phyloP scores from a whole-genome alignment of 1,140 invertebrate species.

The Lasaia peninsularis region DNA sequence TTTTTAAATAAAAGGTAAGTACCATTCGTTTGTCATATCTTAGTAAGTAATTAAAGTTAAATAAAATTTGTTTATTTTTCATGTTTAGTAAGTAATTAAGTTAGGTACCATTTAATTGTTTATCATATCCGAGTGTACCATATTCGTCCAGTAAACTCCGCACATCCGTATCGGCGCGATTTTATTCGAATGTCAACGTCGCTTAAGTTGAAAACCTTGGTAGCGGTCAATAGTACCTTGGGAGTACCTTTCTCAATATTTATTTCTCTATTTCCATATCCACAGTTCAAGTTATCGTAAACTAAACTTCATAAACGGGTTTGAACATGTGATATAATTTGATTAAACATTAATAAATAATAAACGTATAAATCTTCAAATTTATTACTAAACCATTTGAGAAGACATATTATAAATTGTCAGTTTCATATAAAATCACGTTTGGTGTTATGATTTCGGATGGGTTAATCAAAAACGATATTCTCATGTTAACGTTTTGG shows the following conservation, averaged over 20 bases:
- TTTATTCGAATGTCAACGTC: constrained; percentile 48
- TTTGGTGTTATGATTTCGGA: no score
- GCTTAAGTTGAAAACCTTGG: constrained; percentile 47
- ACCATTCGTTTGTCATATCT: neutral
- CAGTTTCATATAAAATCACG: no score
- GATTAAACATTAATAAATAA: neutral
- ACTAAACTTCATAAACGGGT: neutral
- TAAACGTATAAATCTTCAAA: no score
- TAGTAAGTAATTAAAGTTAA: no score
- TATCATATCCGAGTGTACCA: constrained; percentile 13
- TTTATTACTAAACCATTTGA: no score
- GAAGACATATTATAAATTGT: no score
- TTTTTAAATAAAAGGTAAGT: no score
- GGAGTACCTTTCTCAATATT: constrained; percentile 41
- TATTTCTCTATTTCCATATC: neutral
- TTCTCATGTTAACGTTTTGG: no score
- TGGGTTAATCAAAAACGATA: no score
- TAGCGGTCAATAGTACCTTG: constrained; percentile 40
- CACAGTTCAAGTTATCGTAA: neutral
- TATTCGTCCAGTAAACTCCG: constrained; percentile 23
- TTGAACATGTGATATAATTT: neutral
- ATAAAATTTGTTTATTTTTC: no score
- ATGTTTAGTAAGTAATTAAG: no score
- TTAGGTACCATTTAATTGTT: no score
- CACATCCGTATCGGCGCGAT: constrained; percentile 50